phyloP scores from a whole-genome alignment of 1,140 invertebrate genomes.

The Ostrea denselamellosa region DNA sequence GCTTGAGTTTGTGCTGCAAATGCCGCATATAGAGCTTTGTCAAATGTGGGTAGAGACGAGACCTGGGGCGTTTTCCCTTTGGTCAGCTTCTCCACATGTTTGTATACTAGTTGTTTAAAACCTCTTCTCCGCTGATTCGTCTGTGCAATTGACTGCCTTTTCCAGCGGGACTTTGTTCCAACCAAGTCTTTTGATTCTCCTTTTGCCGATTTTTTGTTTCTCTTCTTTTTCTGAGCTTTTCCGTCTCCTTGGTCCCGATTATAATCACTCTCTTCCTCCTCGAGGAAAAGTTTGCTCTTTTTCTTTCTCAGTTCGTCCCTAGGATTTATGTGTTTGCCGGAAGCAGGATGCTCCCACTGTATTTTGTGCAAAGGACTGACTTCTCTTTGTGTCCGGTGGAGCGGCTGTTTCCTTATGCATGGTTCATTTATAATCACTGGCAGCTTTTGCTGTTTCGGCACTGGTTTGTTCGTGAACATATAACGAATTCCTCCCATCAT shows the following conservation, averaged over 20 bases:
- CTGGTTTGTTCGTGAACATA: background rate
- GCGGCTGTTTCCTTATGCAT: background rate
- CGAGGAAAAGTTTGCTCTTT: background rate
- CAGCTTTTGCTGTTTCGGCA: background rate
- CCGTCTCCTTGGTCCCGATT: background rate
- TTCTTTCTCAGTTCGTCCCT: background rate
- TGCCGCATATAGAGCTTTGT: constrained; percentile 31
- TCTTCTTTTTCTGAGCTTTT: background rate
- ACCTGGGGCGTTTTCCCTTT: background rate
- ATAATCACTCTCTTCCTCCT: constrained; percentile 3
- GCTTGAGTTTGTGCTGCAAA: constrained; percentile 21
- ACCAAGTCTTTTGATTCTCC: background rate
- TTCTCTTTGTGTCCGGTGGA: background rate
- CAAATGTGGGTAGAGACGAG: constrained; percentile 24
- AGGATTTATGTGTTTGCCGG: background rate
- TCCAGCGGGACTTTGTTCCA: background rate
- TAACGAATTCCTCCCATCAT: constrained; percentile 28
- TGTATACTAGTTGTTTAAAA: constrained; percentile 2
- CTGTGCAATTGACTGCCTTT: background rate
- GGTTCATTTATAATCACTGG: background rate
- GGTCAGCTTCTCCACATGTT: constrained; percentile 44
- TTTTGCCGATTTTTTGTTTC: background rate
- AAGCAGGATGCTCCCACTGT: background rate
- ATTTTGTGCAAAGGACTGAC: background rate
- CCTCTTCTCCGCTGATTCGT: constrained; percentile 21